Base-by-base conservation (phyloP, 2,888 invertebrate genomes). In the Gibbula magus region DNA sequence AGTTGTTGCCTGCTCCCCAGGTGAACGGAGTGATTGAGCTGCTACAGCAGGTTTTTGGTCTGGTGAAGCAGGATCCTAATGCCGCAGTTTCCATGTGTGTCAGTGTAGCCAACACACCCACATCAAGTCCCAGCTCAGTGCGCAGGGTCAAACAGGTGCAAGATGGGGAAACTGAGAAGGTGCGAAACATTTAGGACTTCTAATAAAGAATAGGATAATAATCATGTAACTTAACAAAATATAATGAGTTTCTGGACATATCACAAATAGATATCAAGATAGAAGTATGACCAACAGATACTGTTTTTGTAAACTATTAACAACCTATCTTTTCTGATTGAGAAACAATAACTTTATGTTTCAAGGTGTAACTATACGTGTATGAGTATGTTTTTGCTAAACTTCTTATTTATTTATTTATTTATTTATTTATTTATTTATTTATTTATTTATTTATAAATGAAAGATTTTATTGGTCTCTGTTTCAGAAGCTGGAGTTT, bases 21-120 rank as follows among this genome's bases (percentile, higher is more conserved):
- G 95, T 96, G 85, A 95, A 95, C 32, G 95, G 96, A 13, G 96
- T 98, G 91, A 95, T 96, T 85, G 96, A 96, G 89, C 86, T 92
- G 77, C 95, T 97, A 92, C 95, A 97, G 85, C 95, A 96, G 88
- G 96, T 98, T 84, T 96, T 97, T 80, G 94, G 95, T 67, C 96
- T 97, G 93, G 95, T 98, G 84, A 95, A 96, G 89, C 95, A 95
- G 87, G 95, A 96, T 93, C 97, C 97, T 3, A 95, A 95, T 25
- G 86, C 83, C 7, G 89, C 90, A 35, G 88, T 89, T 18, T 82
- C 86, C 7, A 81, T 84, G 8, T 88, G 85, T 61, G 83, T 89
- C 22, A 87, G 86, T 75, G 83, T 86, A 75, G 82, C 85, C 16
- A 87, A 86, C 70, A 88, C 89, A 8, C 89, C 90, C 16, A 85